A percentile compares a stretch with the other conserved stretches of the same genome.
Conservation (phyloP, 2,113 vertebrate species). For the Myotis davidii region DNA sequence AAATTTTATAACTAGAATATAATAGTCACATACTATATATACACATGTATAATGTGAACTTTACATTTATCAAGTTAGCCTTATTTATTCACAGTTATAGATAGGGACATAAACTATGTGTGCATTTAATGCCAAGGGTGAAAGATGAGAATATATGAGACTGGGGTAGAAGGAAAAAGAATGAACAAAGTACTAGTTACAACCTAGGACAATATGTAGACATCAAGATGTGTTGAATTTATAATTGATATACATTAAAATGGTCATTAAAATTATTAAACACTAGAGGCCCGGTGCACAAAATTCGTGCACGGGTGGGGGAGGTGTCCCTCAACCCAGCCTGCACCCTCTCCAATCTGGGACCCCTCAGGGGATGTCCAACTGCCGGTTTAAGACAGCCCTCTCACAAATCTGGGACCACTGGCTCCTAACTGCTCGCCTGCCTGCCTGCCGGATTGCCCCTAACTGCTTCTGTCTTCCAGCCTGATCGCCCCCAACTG, state of each 20-base stretch:
- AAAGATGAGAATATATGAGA: background rate
- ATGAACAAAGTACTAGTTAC: background rate
- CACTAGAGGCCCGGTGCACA: too few species aligned
- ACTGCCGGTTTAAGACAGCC: too few species aligned
- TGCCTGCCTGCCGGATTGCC: too few species aligned
- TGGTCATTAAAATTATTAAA: background rate
- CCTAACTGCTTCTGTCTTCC: too few species aligned
- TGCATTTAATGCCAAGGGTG: background rate
- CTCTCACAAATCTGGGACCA: too few species aligned
- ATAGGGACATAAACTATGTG: background rate
- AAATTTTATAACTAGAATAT: background rate
- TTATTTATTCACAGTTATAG: background rate
- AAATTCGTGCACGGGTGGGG: too few species aligned
- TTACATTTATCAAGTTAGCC: background rate
- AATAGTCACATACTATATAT: background rate
- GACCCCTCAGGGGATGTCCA: too few species aligned
- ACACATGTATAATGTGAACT: background rate
- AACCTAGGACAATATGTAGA: background rate
- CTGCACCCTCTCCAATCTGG: too few species aligned
- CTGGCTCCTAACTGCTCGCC: too few species aligned
- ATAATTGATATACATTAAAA: background rate
- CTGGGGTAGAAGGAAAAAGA: background rate
- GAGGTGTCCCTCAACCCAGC: too few species aligned
- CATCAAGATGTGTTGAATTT: background rate
- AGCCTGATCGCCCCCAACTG: too few species aligned